Conservation (phyloP, 2,113 vertebrate genomes). For the Cyrtonyx montezumae region DNA sequence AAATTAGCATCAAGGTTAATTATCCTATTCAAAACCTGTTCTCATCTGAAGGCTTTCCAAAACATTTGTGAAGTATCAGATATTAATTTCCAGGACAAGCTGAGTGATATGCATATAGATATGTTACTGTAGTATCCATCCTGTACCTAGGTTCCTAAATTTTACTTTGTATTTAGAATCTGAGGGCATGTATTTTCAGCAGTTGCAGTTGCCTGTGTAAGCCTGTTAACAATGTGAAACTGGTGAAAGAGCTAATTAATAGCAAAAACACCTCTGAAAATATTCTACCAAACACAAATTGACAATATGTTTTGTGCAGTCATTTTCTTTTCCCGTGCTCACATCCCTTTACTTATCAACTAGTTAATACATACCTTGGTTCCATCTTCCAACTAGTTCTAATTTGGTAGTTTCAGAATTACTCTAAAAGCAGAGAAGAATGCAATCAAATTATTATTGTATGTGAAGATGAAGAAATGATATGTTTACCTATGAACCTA, state of each 20-base stretch:
- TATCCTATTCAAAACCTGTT: constrained; percentile 64
- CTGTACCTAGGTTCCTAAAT: neutral
- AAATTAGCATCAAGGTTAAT: constrained; percentile 75
- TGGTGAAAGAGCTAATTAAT: neutral
- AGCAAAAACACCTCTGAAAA: neutral
- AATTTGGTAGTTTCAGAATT: neutral
- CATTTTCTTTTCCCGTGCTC: neutral
- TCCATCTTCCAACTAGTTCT: neutral
- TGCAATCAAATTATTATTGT: neutral
- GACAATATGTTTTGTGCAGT: neutral
- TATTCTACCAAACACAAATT: neutral
- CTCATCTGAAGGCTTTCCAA: constrained; percentile 69
- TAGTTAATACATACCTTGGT: neutral
- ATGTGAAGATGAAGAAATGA: neutral
- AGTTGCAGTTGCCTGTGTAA: neutral
- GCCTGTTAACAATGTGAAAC: neutral
- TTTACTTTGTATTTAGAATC: neutral
- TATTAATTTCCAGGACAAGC: constrained; percentile 46
- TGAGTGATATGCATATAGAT: constrained; percentile 30
- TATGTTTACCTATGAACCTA: too few relatives aligned
- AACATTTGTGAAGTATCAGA: constrained; percentile 59
- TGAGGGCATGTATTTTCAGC: neutral
- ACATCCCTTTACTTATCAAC: neutral
- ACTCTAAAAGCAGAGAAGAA: neutral
- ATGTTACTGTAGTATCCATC: neutral